Evolutionary conservation across 1,140 invertebrate species (phyloP).

Genomic region (Probaryconus sp.): DNA sequence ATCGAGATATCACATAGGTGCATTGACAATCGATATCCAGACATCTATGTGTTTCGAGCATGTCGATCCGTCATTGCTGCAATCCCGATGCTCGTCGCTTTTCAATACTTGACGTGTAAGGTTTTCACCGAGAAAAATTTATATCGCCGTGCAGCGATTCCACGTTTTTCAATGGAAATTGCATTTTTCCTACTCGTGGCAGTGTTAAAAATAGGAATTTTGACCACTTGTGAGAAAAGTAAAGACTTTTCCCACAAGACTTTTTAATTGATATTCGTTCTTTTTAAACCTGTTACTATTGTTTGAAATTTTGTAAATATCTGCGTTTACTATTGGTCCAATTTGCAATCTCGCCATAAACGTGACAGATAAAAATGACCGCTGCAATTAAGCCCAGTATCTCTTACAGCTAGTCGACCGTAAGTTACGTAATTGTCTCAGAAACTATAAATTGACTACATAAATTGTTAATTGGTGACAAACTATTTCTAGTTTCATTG

Average conservation of each 20-base stretch:
- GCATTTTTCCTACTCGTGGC: no score
- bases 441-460: slow-evolving; percentile 22
- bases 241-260: no score
- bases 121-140: slow-evolving; percentile 30
- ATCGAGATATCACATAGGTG: slow-evolving; percentile 55
- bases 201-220: no score
- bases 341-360: slow-evolving; percentile 2
- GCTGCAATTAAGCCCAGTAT: slow-evolving; percentile 9
- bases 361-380: slow-evolving; percentile 21
- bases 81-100: slow-evolving; percentile 26
- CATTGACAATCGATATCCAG: slow-evolving; percentile 57
- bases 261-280: no score
- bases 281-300: no score
- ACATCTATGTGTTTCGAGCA: slow-evolving; percentile 49
- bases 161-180: background rate
- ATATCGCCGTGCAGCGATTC: slow-evolving; percentile 6
- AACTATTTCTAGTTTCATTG: slow-evolving; percentile 9
- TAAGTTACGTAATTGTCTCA: slow-evolving; percentile 16
- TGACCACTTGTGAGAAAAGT: no score
- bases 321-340: background rate
- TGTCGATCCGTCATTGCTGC: slow-evolving; percentile 45
- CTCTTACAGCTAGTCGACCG: slow-evolving; percentile 5
- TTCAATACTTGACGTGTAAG: slow-evolving; percentile 23
- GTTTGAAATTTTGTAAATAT: no score
- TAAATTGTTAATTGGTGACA: slow-evolving; percentile 25